phyloP scores from a whole-genome alignment of 2,888 invertebrate species.

The Cheilosia vernalis region DNA sequence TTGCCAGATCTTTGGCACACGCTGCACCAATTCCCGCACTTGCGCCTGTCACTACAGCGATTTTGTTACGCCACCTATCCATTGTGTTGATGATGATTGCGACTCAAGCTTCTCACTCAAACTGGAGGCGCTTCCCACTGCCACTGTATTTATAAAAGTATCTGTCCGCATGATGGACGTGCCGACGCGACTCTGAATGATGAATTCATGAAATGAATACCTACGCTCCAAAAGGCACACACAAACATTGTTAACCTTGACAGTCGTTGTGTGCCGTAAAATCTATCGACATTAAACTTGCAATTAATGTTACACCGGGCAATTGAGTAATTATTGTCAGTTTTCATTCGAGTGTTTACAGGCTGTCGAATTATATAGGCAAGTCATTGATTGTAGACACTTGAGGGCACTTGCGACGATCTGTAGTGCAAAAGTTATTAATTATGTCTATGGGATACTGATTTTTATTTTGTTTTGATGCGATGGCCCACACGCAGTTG shows the following conservation, averaged over 20 bases:
- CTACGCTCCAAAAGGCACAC: slow-evolving; percentile 6
- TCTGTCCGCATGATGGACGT: slow-evolving; percentile 8
- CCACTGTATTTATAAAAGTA: slow-evolving; percentile 37
- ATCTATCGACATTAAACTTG: background rate
- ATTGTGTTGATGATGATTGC: slow-evolving; percentile 77
- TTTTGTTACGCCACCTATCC: slow-evolving; percentile 86
- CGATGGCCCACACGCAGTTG: slow-evolving; percentile 26
- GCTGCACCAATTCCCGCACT: slow-evolving; percentile 85
- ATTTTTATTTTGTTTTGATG: background rate
- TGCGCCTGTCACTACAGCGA: slow-evolving; percentile 87
- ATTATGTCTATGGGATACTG: too few species aligned
- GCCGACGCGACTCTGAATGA: background rate
- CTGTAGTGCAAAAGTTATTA: too few species aligned
- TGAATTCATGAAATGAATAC: background rate
- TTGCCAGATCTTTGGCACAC: slow-evolving; percentile 54
- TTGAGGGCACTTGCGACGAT: too few species aligned
- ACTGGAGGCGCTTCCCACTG: slow-evolving; percentile 12
- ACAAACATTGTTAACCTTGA: slow-evolving; percentile 16
- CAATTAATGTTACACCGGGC: slow-evolving; percentile 2
- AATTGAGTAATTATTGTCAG: background rate
- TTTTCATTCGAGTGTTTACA: background rate
- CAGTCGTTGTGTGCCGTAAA: background rate
- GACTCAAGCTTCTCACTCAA: slow-evolving; percentile 1
- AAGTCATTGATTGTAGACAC: too few species aligned
- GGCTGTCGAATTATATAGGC: too few species aligned